phyloP scores from a whole-genome alignment of 2,888 invertebrate genomes.

The Lasioglossum vierecki region DNA sequence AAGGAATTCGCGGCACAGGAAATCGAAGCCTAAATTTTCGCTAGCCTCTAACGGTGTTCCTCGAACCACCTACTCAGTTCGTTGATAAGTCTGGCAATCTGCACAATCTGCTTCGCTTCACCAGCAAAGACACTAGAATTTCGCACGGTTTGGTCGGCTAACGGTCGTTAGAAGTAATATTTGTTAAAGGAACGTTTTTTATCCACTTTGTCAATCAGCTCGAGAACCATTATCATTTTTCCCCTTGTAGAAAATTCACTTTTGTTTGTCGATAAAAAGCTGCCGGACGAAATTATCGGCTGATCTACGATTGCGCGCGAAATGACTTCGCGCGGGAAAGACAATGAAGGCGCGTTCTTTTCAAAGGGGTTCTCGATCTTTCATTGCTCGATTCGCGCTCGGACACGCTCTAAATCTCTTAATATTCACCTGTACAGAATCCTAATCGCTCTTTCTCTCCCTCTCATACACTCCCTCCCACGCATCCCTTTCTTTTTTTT shows the following conservation, averaged over 20 bases:
- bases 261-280: constrained; percentile 19
- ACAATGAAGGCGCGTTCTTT: neutral
- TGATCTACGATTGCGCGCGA: neutral
- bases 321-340: neutral
- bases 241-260: constrained; percentile 26
- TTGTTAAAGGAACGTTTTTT: neutral
- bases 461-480: neutral
- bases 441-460: constrained; percentile 27
- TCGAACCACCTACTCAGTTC: neutral
- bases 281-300: constrained; percentile 18
- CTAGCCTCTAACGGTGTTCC: constrained; percentile 3
- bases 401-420: constrained; percentile 36
- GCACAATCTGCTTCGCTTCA: neutral
- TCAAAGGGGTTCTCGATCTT: constrained; percentile 31
- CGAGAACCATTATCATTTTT: neutral
- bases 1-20: neutral
- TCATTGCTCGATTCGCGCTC: constrained; percentile 32
- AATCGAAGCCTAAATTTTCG: neutral
- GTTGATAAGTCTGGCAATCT: constrained; percentile 15
- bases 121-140: neutral
- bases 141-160: neutral
- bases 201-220: neutral
- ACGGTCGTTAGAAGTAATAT: neutral
- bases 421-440: constrained; percentile 67
- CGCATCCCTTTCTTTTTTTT: neutral